Base-by-base conservation (phyloP, 2,113 vertebrate species). In the Rhea americana region DNA sequence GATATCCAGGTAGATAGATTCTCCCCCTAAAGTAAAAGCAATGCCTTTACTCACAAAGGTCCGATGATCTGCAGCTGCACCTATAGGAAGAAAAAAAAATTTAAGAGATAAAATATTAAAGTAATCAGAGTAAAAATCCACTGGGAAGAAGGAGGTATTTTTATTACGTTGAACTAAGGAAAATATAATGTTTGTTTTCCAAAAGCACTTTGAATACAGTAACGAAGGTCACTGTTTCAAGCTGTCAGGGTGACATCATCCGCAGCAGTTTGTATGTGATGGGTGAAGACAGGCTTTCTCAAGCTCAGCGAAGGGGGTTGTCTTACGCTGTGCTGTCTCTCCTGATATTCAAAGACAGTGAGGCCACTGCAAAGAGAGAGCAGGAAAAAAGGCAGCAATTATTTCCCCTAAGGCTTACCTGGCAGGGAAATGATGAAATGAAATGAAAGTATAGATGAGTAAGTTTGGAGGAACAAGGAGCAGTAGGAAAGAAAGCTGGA, bases 381-480 rank as follows among this genome's bases (percentile, higher is more conserved):
- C 17, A 68, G 4, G 11, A 18, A 47, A 73, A 94, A 82, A 80
- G 9, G 30, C 62, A 85, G 55, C n/a, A 67, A 28, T 83, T 80
- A 58, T 85, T 96, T 85, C 75, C 91, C 75, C 90, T 63, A 81
- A 89, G 84, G 91, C 45, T 76, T 70, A 58, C 75, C 89, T 92
- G 63, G 50, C 48, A 92, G 89, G 63, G 53, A 93, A 89, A 94
- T 26, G 7, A 45, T 30, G 58, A 89, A 86, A 79, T 76, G 51
- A 58, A 82, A 87, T 50, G 20, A 61, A 81, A 68, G 22, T 63
- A 26, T 21, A 70, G 74, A 58, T 76, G 77, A 74, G 17, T 41
- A 41, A 30, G 55, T 77, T 47, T 88, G 75, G 71, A 89, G 55
- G 71, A 89, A 58, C 11, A 25, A 87, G 71, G 26, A 73, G 28